Evolutionary conservation across 2,888 invertebrate species (phyloP).

Genomic region (Ophioninae sp.): DNA sequence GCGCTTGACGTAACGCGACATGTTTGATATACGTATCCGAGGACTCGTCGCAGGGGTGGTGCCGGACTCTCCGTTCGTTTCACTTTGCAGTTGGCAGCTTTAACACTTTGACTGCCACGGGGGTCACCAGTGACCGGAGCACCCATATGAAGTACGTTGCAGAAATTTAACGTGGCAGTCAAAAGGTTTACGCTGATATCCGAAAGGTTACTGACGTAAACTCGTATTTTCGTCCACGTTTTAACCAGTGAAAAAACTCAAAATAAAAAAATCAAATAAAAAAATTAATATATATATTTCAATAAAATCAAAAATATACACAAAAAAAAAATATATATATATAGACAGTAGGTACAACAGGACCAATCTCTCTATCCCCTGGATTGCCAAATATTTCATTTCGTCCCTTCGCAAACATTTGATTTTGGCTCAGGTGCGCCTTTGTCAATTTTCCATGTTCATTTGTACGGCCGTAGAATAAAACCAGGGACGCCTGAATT

Average conservation of each 20-base stretch:
- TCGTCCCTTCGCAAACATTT: conserved; percentile 76
- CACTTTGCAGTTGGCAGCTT: conserved; percentile 62
- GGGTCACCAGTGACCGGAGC: no score
- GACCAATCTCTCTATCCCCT: conserved; percentile 49
- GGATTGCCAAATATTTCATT: conserved; percentile 80
- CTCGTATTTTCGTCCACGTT: conserved; percentile 45
- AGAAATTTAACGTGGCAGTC: no score
- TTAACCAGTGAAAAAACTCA: conserved; percentile 51
- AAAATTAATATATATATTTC: conserved; percentile 32
- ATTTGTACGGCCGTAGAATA: neutral
- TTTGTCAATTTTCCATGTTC: conserved; percentile 42
- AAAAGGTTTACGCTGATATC: conserved; percentile 62
- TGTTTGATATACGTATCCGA: conserved; percentile 39
- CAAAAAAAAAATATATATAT: no score
- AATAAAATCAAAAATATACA: conserved; percentile 7
- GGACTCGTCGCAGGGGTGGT: conserved; percentile 28
- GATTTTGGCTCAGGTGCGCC: conserved; percentile 78
- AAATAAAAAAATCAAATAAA: conserved; percentile 41
- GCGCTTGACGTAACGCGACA: conserved; percentile 66
- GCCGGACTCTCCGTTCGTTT: conserved; percentile 26
- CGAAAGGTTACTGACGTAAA: conserved; percentile 69
- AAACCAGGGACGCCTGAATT: no score
- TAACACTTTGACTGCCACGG: no score
- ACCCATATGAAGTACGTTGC: no score
- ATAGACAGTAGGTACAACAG: no score